Conservation (phyloP, 2,113 vertebrate species). For the Ameiurus melas region DNA sequence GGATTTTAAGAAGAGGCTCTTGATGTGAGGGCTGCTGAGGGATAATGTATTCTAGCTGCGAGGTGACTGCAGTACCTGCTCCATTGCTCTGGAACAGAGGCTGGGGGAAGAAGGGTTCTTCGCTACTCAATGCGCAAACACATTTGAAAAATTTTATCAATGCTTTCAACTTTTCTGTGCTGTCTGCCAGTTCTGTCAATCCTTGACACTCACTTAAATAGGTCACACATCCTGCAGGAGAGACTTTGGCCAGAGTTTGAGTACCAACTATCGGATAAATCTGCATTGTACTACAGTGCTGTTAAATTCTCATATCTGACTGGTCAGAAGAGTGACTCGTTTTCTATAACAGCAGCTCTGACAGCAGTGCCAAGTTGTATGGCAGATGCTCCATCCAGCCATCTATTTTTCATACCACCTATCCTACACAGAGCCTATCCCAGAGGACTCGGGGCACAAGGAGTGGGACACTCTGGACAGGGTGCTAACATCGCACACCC, state of each 20-base stretch:
- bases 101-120: not conserved
- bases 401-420: too few species aligned
- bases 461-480: too few species aligned
- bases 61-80: slow-evolving; percentile 67
- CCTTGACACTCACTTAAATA: not conserved
- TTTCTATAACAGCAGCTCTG: not conserved
- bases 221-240: not conserved
- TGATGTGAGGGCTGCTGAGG: slow-evolving; percentile 61
- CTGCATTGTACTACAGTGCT: not conserved
- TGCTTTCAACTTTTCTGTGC: slow-evolving; percentile 5
- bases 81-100: slow-evolving; percentile 46
- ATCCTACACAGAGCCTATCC: too few species aligned
- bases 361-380: not conserved
- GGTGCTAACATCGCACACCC: too few species aligned
- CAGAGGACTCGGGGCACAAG: too few species aligned
- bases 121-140: not conserved
- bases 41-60: slow-evolving; percentile 70
- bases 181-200: not conserved
- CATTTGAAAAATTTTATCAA: slow-evolving; percentile 13
- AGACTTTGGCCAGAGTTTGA: not conserved
- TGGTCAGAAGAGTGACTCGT: not conserved
- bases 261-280: not conserved
- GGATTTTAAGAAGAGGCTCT: slow-evolving; percentile 64
- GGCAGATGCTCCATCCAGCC: not conserved
- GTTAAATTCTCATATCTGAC: not conserved